Percentiles rank a stretch among this genome's conserved stretches.
Evolutionary conservation across 2,888 invertebrate genomes (phyloP).

Genomic region (Cryptocephalus primarius): DNA sequence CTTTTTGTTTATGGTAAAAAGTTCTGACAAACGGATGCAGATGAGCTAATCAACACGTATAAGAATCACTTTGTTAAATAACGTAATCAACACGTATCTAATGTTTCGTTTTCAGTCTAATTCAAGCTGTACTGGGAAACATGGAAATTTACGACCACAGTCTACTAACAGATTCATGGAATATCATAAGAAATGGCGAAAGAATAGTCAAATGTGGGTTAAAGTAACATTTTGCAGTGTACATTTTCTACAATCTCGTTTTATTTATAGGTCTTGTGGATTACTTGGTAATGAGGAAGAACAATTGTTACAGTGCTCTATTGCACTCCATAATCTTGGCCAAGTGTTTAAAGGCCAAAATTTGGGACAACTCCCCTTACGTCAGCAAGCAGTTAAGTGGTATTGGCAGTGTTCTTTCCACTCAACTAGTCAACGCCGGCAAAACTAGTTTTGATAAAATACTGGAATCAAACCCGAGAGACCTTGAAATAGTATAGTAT

Average conservation of each 20-base stretch:
- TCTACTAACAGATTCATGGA: constrained; percentile 56
- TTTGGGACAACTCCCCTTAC: constrained; percentile 67
- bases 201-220: constrained; percentile 58
- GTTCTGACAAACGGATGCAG: no score
- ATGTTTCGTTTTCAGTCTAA: constrained; percentile 42
- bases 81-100: background rate
- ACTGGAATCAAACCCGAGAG: constrained; percentile 56
- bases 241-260: background rate
- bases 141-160: constrained; percentile 56
- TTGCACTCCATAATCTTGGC: constrained; percentile 49
- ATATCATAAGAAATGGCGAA: constrained; percentile 56
- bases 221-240: background rate
- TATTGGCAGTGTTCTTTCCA: constrained; percentile 56
- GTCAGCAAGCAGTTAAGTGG: constrained; percentile 60
- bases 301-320: constrained; percentile 41
- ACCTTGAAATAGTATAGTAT: constrained; percentile 53
- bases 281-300: constrained; percentile 39
- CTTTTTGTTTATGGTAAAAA: no score
- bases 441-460: constrained; percentile 54
- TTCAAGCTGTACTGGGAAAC: constrained; percentile 65
- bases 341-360: constrained; percentile 54
- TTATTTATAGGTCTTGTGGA: constrained; percentile 43
- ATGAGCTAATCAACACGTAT: background rate
- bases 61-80: background rate
- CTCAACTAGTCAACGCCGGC: constrained; percentile 52